These are phyloP conservation scores for Natrix natrix DNA, from an alignment of 2,797 vertebrate species.

Conservation along the genomic window DNA sequence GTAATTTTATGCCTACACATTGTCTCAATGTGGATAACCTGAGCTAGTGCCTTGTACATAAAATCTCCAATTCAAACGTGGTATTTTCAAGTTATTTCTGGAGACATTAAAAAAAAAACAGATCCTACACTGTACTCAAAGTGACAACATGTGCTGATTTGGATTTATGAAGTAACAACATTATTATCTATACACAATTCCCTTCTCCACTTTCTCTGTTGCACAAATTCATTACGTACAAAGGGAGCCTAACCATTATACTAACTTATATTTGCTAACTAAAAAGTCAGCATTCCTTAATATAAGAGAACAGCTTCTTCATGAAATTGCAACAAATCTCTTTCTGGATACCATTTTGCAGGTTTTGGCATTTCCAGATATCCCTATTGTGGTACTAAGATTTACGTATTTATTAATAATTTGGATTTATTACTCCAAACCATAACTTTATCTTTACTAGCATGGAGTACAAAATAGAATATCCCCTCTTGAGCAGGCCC, in stretches of 20 bases:
- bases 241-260: not conserved
- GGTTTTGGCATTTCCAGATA: not conserved
- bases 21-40: conserved; percentile 47
- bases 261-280: conserved; percentile 11
- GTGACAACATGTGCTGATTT: not conserved
- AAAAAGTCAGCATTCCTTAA: conserved; percentile 5
- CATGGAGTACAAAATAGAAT: conserved; percentile 17
- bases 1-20: conserved; percentile 38
- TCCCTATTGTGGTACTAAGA: conserved; percentile 6
- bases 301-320: conserved; percentile 4
- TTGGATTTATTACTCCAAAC: conserved; percentile 33
- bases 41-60: conserved; percentile 36
- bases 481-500: conserved; percentile 17
- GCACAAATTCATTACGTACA: not conserved
- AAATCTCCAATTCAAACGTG: conserved; percentile 52
- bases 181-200: not conserved
- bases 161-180: not conserved
- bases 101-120: conserved; percentile 27
- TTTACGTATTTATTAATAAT: too few relatives aligned
- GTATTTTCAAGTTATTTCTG: conserved; percentile 54
- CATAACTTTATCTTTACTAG: conserved; percentile 27
- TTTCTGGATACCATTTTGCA: conserved; percentile 28
- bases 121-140: conserved; percentile 16
- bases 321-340: not conserved
- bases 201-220: conserved; percentile 1